These are phyloP conservation scores for Tillus elongatus DNA, from an alignment of 2,888 invertebrate genomes.

Conservation along the genomic window DNA sequence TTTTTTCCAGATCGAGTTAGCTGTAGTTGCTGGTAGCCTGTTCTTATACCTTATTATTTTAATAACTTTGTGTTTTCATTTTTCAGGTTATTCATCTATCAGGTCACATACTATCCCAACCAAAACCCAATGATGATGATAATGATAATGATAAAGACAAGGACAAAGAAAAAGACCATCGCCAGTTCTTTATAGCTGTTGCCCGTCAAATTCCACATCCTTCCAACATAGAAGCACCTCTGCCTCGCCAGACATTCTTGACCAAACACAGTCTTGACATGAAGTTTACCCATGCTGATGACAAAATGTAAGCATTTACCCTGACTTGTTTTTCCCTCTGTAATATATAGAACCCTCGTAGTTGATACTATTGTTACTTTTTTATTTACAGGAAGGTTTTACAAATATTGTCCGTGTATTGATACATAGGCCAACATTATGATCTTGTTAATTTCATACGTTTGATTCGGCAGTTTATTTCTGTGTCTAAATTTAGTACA, in stretches of 20 bases:
- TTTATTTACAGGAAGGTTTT: too few species aligned
- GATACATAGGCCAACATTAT: too few species aligned
- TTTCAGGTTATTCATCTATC: slow-evolving; percentile 80
- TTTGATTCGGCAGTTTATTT: too few species aligned
- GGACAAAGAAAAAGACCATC: slow-evolving; percentile 26
- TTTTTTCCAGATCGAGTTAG: too few species aligned
- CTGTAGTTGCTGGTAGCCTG: too few species aligned
- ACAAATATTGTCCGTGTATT: too few species aligned
- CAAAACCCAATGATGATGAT: slow-evolving; percentile 25
- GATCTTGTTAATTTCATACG: too few species aligned
- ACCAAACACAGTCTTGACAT: slow-evolving; percentile 88
- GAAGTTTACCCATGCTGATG: slow-evolving; percentile 92
- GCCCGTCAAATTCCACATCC: slow-evolving; percentile 82
- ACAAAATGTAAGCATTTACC: slow-evolving; percentile 64
- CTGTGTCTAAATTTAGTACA: too few species aligned
- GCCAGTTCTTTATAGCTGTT: slow-evolving; percentile 59
- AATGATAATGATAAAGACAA: slow-evolving; percentile 27
- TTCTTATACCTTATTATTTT: too few species aligned
- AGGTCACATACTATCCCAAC: slow-evolving; percentile 62
- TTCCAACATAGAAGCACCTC: slow-evolving; percentile 82
- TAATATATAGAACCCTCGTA: too few species aligned
- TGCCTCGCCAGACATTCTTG: slow-evolving; percentile 82
- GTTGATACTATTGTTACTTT: too few species aligned
- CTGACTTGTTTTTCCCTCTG: too few species aligned
- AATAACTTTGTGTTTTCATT: slow-evolving; percentile 16